Percentiles rank a stretch among this genome's conserved stretches.
Evolutionary conservation across 2,113 vertebrate species (phyloP).

Genomic region (Pseudorasbora parva): DNA sequence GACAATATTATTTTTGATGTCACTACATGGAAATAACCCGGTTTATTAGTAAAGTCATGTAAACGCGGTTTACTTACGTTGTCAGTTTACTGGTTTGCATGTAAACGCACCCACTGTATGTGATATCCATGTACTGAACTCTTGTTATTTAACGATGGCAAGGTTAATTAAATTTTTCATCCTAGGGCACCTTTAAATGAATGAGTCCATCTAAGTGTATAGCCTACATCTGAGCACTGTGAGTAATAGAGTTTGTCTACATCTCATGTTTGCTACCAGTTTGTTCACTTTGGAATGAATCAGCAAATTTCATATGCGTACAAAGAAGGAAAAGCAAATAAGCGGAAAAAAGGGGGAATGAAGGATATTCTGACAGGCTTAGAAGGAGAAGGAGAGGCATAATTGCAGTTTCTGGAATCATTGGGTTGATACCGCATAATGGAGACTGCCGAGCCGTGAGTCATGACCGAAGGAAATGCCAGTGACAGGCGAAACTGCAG

Average conservation of each 20-base stretch:
- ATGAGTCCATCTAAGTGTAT: background rate
- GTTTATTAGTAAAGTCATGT: no score
- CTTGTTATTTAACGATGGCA: no score
- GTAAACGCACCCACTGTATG: no score
- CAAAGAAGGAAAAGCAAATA: background rate
- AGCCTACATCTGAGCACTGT: background rate
- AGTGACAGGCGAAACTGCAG: conserved; percentile 38
- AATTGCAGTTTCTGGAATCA: conserved; percentile 26
- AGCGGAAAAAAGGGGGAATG: background rate
- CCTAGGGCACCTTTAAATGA: no score
- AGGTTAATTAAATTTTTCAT: no score
- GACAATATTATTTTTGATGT: no score
- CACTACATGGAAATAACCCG: no score
- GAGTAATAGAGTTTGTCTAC: conserved; percentile 1
- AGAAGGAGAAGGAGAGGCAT: conserved; percentile 10
- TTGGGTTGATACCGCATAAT: conserved; percentile 24
- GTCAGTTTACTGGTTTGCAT: no score
- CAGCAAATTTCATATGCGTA: conserved; percentile 17
- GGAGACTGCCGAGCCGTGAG: background rate
- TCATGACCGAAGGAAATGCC: conserved; percentile 35
- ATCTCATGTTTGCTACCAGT: background rate
- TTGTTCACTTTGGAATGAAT: conserved; percentile 22
- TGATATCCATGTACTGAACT: no score
- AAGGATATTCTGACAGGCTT: background rate
- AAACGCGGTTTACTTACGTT: no score